A percentile compares a stretch with the other conserved stretches of the same genome.
Conservation (phyloP, 2,113 vertebrate genomes). For the Rousettus leschenaultii region DNA sequence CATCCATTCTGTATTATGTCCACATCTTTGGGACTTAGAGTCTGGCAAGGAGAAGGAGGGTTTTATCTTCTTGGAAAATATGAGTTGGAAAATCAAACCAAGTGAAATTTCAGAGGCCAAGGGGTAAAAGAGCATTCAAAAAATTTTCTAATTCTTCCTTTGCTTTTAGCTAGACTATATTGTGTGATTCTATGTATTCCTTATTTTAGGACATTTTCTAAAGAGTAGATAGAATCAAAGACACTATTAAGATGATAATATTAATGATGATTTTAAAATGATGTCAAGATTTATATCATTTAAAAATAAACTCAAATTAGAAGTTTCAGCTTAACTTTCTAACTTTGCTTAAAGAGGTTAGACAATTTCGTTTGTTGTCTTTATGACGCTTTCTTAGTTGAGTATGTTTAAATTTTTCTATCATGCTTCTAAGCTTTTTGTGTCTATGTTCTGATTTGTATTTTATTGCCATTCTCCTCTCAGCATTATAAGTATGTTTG, state of each 20-base stretch:
- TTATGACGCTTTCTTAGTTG: not conserved
- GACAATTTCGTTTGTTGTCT: not conserved
- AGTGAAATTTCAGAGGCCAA: not conserved
- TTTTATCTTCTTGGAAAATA: constrained; percentile 26
- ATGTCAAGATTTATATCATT: not conserved
- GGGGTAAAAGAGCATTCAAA: not conserved
- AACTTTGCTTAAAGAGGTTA: not conserved
- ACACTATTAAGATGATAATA: not conserved
- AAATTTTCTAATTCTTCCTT: not conserved
- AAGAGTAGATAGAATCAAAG: not conserved
- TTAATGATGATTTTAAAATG: not conserved
- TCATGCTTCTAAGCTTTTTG: not conserved
- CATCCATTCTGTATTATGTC: not conserved
- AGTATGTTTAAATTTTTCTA: not conserved
- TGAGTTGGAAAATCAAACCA: not conserved
- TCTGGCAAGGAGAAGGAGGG: not conserved
- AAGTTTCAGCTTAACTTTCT: not conserved
- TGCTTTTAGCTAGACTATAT: not conserved
- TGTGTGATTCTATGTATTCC: not conserved
- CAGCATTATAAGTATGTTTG: not conserved
- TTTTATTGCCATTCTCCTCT: not conserved
- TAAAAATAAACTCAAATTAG: not conserved
- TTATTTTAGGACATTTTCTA: not conserved
- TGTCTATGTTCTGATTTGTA: not conserved
- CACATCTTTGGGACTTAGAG: not conserved